Conservation (phyloP, 1,140 invertebrate species). For the Batillaria attramentaria region DNA sequence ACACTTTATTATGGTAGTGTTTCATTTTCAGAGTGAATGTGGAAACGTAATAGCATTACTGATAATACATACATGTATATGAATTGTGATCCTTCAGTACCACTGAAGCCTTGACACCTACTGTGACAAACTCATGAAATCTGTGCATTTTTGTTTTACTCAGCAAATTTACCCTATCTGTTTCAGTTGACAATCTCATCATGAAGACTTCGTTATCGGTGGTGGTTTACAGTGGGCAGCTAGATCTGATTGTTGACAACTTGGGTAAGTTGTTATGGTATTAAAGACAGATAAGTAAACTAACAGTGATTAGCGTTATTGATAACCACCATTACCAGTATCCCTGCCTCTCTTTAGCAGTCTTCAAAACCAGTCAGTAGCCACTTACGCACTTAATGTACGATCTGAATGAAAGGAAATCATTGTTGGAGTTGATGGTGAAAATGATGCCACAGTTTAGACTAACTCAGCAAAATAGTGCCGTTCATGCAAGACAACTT, state of each 20-base stretch:
- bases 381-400: conserved; percentile 12
- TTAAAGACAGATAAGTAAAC: not conserved
- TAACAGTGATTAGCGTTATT: not conserved
- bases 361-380: too few species aligned
- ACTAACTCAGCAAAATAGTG: too few species aligned
- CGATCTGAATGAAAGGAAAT: not conserved
- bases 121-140: not conserved
- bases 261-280: conserved; percentile 30
- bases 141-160: conserved; percentile 1
- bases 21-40: too few species aligned
- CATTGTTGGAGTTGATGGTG: too few species aligned
- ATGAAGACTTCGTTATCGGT: conserved; percentile 80
- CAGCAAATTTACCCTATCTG: conserved; percentile 9
- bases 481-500: not conserved
- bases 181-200: conserved; percentile 72
- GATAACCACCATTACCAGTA: not conserved
- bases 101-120: too few species aligned
- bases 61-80: too few species aligned
- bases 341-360: not conserved
- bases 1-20: too few species aligned
- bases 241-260: conserved; percentile 75
- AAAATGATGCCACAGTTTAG: too few species aligned
- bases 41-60: too few species aligned
- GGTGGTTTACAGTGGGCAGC: conserved; percentile 80
- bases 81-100: too few species aligned